Conservation (phyloP, 2,113 vertebrate species). For the Rhineura floridana region DNA sequence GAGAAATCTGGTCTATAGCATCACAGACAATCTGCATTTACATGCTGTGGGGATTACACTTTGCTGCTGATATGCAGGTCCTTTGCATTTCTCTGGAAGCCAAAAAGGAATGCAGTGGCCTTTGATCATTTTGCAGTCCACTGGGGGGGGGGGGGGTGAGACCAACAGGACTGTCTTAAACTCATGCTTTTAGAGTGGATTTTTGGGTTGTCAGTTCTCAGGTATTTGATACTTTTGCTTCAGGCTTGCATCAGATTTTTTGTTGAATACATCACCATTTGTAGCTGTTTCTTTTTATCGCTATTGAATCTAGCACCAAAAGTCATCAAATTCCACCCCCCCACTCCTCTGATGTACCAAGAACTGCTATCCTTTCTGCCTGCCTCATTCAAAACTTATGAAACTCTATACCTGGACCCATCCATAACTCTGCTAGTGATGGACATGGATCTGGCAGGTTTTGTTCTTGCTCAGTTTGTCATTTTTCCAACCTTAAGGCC, state of each 20-base stretch:
- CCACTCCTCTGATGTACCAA: no score
- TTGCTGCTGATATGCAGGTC: accelerated
- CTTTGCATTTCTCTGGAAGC: background rate
- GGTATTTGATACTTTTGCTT: background rate
- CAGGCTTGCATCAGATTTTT: background rate
- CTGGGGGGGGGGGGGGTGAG: no score
- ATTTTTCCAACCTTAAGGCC: no score
- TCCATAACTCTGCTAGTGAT: no score
- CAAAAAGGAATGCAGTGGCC: accelerated
- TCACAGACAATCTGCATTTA: slow-evolving; percentile 28
- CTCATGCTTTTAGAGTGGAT: background rate
- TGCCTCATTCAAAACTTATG: no score
- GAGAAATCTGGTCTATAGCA: slow-evolving; percentile 10
- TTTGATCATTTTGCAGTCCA: background rate
- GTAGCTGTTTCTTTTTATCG: background rate
- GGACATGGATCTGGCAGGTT: no score
- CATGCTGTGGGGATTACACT: accelerated
- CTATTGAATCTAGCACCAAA: background rate
- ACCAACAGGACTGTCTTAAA: background rate
- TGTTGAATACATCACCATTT: background rate
- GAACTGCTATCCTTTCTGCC: no score
- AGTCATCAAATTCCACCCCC: background rate
- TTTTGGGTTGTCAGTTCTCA: background rate
- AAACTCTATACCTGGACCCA: no score
- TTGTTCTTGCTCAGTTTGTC: no score